phyloP scores from a whole-genome alignment of 2,113 vertebrate species.

The Anolis carolinensis region DNA sequence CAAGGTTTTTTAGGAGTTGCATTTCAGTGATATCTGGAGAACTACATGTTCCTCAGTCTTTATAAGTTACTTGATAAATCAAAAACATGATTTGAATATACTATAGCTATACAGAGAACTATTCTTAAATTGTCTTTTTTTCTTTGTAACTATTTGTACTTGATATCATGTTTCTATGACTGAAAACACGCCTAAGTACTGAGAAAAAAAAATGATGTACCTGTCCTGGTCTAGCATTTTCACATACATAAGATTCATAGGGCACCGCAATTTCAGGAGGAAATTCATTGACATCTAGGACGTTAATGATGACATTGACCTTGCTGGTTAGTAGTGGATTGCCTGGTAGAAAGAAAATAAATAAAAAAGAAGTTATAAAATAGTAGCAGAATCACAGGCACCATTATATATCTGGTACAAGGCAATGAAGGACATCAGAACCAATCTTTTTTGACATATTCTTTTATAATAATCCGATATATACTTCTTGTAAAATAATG shows the following conservation, averaged over 20 bases:
- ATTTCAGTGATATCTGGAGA: too few relatives aligned
- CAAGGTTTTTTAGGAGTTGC: too few relatives aligned
- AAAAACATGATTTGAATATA: background rate
- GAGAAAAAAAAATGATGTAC: conserved; percentile 70
- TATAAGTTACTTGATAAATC: too few relatives aligned
- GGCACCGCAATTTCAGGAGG: conserved; percentile 92
- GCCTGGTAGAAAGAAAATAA: conserved; percentile 74
- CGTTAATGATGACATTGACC: conserved; percentile 90
- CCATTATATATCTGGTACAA: background rate
- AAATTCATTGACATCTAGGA: conserved; percentile 97
- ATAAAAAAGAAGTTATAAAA: conserved; percentile 13
- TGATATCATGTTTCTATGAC: background rate
- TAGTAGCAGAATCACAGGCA: background rate
- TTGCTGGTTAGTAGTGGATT: conserved; percentile 91
- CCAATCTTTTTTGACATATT: background rate
- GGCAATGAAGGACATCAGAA: background rate
- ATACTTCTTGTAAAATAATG: background rate
- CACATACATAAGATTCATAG: conserved; percentile 93
- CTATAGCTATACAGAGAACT: background rate
- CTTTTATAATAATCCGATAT: conserved; percentile 5
- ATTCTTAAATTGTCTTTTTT: background rate
- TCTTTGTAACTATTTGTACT: background rate
- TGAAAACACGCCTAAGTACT: background rate
- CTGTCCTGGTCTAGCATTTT: conserved; percentile 92
- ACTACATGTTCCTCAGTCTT: too few relatives aligned